Conservation (phyloP, 2,797 vertebrate species). For the Ispidina lecontei region DNA sequence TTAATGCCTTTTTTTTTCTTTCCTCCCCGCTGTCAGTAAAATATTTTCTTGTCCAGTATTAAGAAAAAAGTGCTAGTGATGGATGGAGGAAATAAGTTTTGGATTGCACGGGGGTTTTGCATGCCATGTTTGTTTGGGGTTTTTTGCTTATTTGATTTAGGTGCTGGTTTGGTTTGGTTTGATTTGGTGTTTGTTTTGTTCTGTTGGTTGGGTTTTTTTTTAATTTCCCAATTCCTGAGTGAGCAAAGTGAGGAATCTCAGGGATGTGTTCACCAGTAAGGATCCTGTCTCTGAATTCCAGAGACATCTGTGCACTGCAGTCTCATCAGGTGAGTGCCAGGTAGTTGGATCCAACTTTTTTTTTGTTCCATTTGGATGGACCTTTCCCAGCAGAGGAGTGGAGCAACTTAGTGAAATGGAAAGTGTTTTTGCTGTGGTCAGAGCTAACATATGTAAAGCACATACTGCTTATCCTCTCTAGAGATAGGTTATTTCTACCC, state of each 20-base stretch:
- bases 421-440: neutral
- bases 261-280: neutral
- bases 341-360: neutral
- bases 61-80: neutral
- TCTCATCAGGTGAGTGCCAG: neutral
- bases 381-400: neutral
- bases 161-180: too few relatives aligned
- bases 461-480: neutral
- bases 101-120: neutral
- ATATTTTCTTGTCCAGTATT: neutral
- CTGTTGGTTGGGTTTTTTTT: neutral
- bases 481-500: neutral
- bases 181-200: too few relatives aligned
- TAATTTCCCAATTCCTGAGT: neutral
- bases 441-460: neutral
- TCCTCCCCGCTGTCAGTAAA: fast-evolving
- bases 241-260: neutral
- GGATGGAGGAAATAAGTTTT: neutral
- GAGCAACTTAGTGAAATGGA: neutral
- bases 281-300: neutral
- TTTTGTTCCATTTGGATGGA: neutral
- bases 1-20: neutral
- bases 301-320: neutral
- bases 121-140: neutral
- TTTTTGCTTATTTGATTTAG: neutral